These are phyloP conservation scores for Marisa cornuarietis DNA, from an alignment of 1,140 invertebrate species.

Conservation along the genomic window DNA sequence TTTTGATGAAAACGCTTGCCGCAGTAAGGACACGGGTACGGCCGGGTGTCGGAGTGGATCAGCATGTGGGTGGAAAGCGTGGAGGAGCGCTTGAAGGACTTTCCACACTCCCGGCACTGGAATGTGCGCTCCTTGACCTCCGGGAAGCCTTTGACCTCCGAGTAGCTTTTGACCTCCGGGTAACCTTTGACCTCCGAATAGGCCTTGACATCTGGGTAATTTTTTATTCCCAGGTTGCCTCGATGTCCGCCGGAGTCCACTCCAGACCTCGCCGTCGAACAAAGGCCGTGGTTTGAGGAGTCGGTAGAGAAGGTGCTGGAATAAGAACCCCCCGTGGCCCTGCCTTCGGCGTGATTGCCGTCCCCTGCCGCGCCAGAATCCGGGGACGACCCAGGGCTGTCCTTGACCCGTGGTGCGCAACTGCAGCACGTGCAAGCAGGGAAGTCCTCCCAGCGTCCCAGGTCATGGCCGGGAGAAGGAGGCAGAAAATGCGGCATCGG, in stretches of 20 bases:
- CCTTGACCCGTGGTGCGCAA: not conserved
- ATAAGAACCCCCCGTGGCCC: not conserved
- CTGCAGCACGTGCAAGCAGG: slow-evolving; percentile 25
- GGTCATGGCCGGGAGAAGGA: slow-evolving; percentile 18
- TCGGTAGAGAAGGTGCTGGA: not conserved
- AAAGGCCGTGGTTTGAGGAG: not conserved
- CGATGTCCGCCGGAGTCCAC: too few relatives aligned
- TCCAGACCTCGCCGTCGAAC: not conserved
- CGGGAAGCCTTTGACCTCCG: not conserved
- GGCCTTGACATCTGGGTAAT: not conserved
- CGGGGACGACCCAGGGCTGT: not conserved
- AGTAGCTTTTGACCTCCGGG: not conserved
- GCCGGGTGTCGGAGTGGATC: slow-evolving; percentile 93
- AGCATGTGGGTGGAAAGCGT: slow-evolving; percentile 97
- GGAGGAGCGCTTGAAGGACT: slow-evolving; percentile 96
- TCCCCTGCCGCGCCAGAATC: not conserved
- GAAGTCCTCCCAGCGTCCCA: slow-evolving; percentile 25
- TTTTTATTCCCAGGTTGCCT: not conserved
- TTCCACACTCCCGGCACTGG: slow-evolving; percentile 97
- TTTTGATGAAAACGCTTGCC: slow-evolving; percentile 99
- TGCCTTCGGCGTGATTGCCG: not conserved
- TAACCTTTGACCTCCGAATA: not conserved
- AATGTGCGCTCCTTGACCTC: slow-evolving; percentile 71
- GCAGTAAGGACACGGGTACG: slow-evolving; percentile 70
- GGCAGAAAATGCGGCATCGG: slow-evolving; percentile 1